Evolutionary conservation across 2,888 invertebrate species (phyloP).

Genomic region (Alentia gelatinosa): DNA sequence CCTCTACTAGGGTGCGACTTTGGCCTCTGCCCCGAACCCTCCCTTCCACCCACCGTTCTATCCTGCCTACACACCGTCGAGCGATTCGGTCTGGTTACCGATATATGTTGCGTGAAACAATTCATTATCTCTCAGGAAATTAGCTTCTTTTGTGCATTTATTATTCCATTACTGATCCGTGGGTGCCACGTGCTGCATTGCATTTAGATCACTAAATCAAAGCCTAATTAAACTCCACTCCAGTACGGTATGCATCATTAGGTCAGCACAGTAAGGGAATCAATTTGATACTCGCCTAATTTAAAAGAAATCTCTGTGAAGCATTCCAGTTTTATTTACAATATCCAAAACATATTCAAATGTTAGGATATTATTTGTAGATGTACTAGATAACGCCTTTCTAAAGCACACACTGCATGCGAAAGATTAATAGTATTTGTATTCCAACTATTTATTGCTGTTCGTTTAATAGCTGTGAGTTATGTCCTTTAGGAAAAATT

Average conservation of each 20-base stretch:
- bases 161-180: slow-evolving; percentile 9
- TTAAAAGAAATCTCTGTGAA: too few relatives aligned
- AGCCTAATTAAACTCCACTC: slow-evolving; percentile 30
- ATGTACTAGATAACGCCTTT: too few relatives aligned
- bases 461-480: too few relatives aligned
- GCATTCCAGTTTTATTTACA: too few relatives aligned
- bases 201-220: slow-evolving; percentile 43
- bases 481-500: too few relatives aligned
- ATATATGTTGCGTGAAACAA: slow-evolving; percentile 41
- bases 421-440: too few relatives aligned
- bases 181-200: neutral
- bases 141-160: neutral
- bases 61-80: neutral
- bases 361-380: too few relatives aligned
- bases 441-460: too few relatives aligned
- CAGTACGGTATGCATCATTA: neutral
- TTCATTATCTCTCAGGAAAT: slow-evolving; percentile 3
- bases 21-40: neutral
- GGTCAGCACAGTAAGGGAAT: neutral
- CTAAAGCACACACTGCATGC: too few relatives aligned
- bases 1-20: neutral
- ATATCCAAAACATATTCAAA: too few relatives aligned
- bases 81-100: neutral
- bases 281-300: neutral
- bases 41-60: too few relatives aligned